These are phyloP conservation scores for Megamerina dolium DNA, from an alignment of 2,888 invertebrate species.

Conservation along the genomic window DNA sequence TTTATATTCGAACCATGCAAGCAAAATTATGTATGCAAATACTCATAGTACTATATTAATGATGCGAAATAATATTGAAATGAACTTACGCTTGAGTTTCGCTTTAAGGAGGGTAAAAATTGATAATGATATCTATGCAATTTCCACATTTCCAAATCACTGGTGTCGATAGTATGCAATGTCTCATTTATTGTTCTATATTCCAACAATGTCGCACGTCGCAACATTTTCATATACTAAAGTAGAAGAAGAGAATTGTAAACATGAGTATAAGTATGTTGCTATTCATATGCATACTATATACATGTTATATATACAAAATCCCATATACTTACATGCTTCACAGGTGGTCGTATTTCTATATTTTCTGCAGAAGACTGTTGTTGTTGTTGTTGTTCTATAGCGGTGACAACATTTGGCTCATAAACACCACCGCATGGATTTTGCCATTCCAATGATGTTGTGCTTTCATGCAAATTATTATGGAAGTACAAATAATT, in stretches of 20 bases:
- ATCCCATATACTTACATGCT: conserved; percentile 13
- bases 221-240: conserved; percentile 25
- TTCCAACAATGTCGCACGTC: conserved; percentile 19
- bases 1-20: too few species aligned
- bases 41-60: too few species aligned
- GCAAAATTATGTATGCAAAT: too few species aligned
- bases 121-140: conserved; percentile 30
- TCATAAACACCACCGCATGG: conserved; percentile 35
- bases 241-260: conserved; percentile 4
- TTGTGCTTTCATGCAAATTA: conserved; percentile 12
- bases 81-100: conserved; percentile 32
- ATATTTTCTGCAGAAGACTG: background rate
- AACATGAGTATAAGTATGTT: background rate
- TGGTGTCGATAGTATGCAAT: conserved; percentile 23
- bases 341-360: conserved; percentile 5
- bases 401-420: conserved; percentile 15
- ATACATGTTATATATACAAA: too few species aligned
- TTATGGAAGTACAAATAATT: conserved; percentile 20
- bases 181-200: conserved; percentile 12
- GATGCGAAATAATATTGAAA: too few species aligned
- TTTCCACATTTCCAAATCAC: conserved; percentile 29
- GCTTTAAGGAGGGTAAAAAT: conserved; percentile 37
- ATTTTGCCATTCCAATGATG: conserved; percentile 38
- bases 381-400: too few species aligned
- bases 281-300: too few species aligned